Base-by-base conservation (phyloP, 2,797 vertebrate genomes). In the Argentina silus region DNA sequence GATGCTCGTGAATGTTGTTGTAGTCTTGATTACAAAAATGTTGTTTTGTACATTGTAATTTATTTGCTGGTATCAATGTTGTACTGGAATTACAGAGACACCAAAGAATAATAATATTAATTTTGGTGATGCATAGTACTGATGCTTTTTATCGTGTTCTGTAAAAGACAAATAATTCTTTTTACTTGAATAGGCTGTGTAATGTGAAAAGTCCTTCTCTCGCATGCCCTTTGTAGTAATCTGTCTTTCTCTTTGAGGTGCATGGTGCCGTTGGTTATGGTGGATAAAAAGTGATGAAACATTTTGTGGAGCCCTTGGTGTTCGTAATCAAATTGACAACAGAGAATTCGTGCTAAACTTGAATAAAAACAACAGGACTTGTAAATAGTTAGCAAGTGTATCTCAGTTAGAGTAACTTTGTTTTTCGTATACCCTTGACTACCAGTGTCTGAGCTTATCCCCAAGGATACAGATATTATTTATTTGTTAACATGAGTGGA, bases 11-110 rank as follows among this genome's bases (percentile, higher is more conserved):
- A 96, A 95, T 96, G 95, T 95, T 92, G 91, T 91, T 92, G 92
- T 96, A 93, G 95, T 93, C 95, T 95, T 95, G 95, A 95, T 95
- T 91, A 93, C 92, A 92, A 91, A 94, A 89, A 91, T 94, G 91
- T 95, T 93, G 93, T 97, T 97, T 97, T 97, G 95, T 98, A 98
- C 94, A 95, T 94, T 93, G 93, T 99, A 97, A 98, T 98, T 99
- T 99, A 97, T 99, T 98, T 96, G 94, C 92, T 94, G 93, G 91
- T 93, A 93, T 93, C 91, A 92, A 90, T 91, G 88, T 82, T 88
- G 87, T 90, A 91, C 90, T 92, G 94, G 89, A 96, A 95, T 95
- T 96, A 95, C 95, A 95, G 93, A 96, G 93, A 97, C 96, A 97
- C 97, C 97, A 99, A 99, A 99, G 96, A 97, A 94, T 92, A 95